Percentiles rank a stretch among this genome's conserved stretches.
phyloP scores from a whole-genome alignment of 30 jellyfish, hydroid and myxozoan genomes.

The Phacellophora camtschatica region DNA sequence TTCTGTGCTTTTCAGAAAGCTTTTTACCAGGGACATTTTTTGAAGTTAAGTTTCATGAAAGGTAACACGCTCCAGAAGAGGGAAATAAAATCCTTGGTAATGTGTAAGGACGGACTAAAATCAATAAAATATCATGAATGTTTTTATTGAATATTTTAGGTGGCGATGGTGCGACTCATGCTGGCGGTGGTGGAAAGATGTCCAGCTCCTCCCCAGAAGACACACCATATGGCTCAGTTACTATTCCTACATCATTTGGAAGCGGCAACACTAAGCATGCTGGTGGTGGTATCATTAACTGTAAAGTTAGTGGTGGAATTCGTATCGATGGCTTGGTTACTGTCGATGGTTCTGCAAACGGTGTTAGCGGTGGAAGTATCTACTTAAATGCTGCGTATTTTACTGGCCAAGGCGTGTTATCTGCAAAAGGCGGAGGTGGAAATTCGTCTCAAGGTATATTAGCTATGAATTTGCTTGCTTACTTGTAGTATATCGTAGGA shows the following conservation, averaged over 20 bases:
- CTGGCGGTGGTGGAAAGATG: slow-evolving; percentile 61
- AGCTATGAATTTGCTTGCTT: too few species aligned
- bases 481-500: too few species aligned
- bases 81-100: too few species aligned
- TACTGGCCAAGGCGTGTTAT: slow-evolving; percentile 35
- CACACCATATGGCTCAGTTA: slow-evolving; percentile 49
- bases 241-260: slow-evolving; percentile 45
- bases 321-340: slow-evolving; percentile 41
- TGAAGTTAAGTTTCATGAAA: too few species aligned
- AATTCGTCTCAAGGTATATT: not conserved
- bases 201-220: not conserved
- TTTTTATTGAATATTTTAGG: too few species aligned
- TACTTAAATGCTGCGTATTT: not conserved
- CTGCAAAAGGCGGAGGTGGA: slow-evolving; percentile 64
- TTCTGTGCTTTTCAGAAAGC: too few species aligned
- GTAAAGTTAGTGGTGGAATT: not conserved
- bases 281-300: slow-evolving; percentile 59
- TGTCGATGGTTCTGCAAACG: slow-evolving; percentile 33
- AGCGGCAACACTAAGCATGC: slow-evolving; percentile 39
- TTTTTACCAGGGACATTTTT: too few species aligned
- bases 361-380: slow-evolving; percentile 68
- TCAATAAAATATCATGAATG: too few species aligned
- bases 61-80: too few species aligned
- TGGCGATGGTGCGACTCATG: slow-evolving; percentile 74
- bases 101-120: too few species aligned